Evolutionary conservation across 1,140 invertebrate genomes (phyloP), one percentile per base, ranked within the genome.

Genomic region (Drosophila subobscura): DNA sequence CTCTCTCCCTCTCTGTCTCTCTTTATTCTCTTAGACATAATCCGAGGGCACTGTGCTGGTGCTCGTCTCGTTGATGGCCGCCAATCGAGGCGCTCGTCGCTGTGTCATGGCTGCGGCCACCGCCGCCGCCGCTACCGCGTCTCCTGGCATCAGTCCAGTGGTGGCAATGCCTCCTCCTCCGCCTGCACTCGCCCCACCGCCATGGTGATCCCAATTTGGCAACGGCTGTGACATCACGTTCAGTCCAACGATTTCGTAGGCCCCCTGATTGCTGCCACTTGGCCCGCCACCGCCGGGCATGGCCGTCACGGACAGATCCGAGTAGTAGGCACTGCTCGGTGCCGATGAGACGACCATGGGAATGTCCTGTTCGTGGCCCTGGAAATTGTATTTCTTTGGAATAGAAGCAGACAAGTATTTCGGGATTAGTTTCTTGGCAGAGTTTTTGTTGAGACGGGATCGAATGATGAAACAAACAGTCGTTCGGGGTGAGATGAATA

Each of bases 291-390:
- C 89, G 16, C 90, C 88, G 0, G 92, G 92, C 63, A 92, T 90
- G 33, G 92, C 92, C 2, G 92, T 92, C 5, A 92, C 92, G 12
- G 93, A 93, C n/a, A 95, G 90, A 86, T 95, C 94, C 57, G 94
- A 95, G 88, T 95, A 95, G 79, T 95, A 95, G 4, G 94, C 94
- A 89, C 94, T 95, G 77, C 94, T 95, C 8, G 94, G 94, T 2
- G 95, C 94, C 58, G 94, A 95, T 55, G 94, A 94, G 25, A 93
- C 93, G 52, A 93, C 93, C 90, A 91, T 91, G 40, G 93, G 94
- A 14, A 93, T 93, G 71, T 95, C 94, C 23, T 94, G 94, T 68
- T 95, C 94, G 25, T 91, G 88, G 50, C 76, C 74, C 56, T 91
- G 90, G 74, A 90, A 91, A 72, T 84, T 90, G 65, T 91, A 91